These are phyloP conservation scores for Hydrophis major DNA, from an alignment of 2,797 vertebrate genomes.

Conservation along the genomic window DNA sequence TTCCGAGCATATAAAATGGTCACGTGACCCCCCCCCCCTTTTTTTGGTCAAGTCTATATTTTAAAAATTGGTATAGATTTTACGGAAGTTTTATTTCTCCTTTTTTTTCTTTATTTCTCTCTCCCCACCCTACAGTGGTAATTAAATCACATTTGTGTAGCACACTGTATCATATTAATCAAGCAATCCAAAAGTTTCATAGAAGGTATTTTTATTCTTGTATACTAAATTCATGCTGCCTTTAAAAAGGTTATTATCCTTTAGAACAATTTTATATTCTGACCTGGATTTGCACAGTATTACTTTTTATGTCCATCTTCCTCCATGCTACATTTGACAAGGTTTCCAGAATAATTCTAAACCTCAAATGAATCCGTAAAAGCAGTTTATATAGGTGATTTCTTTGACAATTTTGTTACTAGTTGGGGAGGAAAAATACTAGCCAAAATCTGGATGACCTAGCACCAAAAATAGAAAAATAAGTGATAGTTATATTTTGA, in stretches of 20 bases:
- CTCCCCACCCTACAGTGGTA: neutral
- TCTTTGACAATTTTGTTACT: slow-evolving; percentile 60
- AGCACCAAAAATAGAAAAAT: slow-evolving; percentile 54
- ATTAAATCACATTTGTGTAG: slow-evolving; percentile 36
- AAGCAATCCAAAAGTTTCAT: slow-evolving; percentile 9
- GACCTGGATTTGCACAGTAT: neutral
- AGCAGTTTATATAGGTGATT: slow-evolving; percentile 29
- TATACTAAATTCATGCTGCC: neutral
- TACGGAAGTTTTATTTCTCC: neutral
- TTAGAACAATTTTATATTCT: slow-evolving; percentile 8
- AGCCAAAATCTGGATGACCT: slow-evolving; percentile 54
- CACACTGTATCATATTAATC: slow-evolving; percentile 34
- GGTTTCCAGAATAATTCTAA: slow-evolving; percentile 19
- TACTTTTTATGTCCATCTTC: slow-evolving; percentile 26
- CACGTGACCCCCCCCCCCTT: neutral
- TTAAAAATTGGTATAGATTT: neutral
- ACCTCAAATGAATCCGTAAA: slow-evolving; percentile 18
- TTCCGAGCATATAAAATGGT: neutral
- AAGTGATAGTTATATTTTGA: slow-evolving; percentile 44
- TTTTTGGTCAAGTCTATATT: slow-evolving; percentile 21
- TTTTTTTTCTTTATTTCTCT: neutral
- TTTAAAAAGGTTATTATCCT: slow-evolving; percentile 15
- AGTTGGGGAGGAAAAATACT: slow-evolving; percentile 51
- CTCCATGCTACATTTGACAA: slow-evolving; percentile 31
- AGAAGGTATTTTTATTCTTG: slow-evolving; percentile 5